phyloP scores from a whole-genome alignment of 2,797 vertebrate genomes.

The Fratercula arctica region DNA sequence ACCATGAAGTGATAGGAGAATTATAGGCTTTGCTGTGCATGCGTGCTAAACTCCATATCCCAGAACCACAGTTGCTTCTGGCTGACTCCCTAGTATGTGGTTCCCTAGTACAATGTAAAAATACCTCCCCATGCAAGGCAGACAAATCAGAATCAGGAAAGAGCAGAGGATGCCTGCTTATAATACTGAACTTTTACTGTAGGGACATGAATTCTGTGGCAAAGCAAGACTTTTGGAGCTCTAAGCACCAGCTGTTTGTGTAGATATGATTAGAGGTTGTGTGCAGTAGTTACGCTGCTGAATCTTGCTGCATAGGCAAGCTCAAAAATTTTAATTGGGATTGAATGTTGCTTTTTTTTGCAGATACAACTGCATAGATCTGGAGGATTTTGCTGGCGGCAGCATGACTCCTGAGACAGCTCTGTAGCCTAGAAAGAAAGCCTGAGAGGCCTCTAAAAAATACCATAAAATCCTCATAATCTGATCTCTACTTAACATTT shows the following conservation, averaged over 20 bases:
- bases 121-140: not conserved
- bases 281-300: not conserved
- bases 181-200: not conserved
- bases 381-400: slow-evolving; percentile 1
- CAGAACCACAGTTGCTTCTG: not conserved
- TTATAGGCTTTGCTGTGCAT: not conserved
- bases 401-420: not conserved
- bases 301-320: slow-evolving; percentile 17
- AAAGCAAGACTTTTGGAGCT: not conserved
- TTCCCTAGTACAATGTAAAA: not conserved
- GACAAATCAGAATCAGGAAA: not conserved
- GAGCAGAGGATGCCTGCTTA: not conserved
- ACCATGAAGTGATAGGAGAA: not conserved
- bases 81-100: not conserved
- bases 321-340: not conserved
- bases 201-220: not conserved
- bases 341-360: slow-evolving; percentile 30
- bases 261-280: not conserved
- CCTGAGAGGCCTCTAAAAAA: not conserved
- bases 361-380: not conserved
- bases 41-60: not conserved
- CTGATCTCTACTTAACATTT: not conserved
- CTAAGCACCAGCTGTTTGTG: slow-evolving; percentile 2
- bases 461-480: slow-evolving; percentile 2
- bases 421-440: not conserved